These are phyloP conservation scores for Leucosticte australis DNA, from an alignment of 2,113 vertebrate genomes.

Conservation along the genomic window DNA sequence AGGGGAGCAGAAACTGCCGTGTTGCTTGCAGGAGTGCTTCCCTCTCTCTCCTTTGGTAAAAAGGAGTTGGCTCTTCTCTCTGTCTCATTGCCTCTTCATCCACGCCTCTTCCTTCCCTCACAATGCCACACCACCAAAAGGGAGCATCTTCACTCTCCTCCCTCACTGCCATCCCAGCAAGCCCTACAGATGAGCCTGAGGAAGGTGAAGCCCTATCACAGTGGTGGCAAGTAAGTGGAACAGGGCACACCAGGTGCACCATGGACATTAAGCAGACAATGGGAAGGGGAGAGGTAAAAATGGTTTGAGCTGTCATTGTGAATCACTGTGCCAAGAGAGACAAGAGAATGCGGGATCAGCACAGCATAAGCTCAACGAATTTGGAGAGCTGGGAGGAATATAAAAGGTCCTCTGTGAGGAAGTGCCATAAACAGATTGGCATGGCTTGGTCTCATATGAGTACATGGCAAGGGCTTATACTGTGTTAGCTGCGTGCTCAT, in stretches of 20 bases:
- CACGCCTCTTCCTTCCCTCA: not conserved
- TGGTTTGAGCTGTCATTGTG: rapidly evolving
- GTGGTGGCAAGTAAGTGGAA: rapidly evolving
- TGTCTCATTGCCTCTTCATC: not conserved
- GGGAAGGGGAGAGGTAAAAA: not conserved
- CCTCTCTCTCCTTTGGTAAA: not conserved
- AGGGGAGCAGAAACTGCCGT: not conserved
- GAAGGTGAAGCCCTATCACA: not conserved
- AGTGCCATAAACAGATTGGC: not conserved
- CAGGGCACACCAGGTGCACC: too few relatives aligned
- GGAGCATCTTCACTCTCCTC: not conserved
- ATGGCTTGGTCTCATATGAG: not conserved
- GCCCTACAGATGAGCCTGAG: not conserved
- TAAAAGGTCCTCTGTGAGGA: rapidly evolving
- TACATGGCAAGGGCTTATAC: rapidly evolving
- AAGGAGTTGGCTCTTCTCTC: not conserved
- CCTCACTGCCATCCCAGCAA: not conserved
- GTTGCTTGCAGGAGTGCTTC: rapidly evolving
- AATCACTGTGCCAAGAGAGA: not conserved
- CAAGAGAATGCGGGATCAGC: rapidly evolving
- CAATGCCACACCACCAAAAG: rapidly evolving
- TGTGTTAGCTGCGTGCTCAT: rapidly evolving
- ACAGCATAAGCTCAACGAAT: not conserved
- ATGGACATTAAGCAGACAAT: rapidly evolving
- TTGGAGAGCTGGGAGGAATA: not conserved